A percentile compares a stretch with the other conserved stretches of the same genome.
phyloP scores from a whole-genome alignment of 2,888 invertebrate genomes.

The Eristalinus aeneus region DNA sequence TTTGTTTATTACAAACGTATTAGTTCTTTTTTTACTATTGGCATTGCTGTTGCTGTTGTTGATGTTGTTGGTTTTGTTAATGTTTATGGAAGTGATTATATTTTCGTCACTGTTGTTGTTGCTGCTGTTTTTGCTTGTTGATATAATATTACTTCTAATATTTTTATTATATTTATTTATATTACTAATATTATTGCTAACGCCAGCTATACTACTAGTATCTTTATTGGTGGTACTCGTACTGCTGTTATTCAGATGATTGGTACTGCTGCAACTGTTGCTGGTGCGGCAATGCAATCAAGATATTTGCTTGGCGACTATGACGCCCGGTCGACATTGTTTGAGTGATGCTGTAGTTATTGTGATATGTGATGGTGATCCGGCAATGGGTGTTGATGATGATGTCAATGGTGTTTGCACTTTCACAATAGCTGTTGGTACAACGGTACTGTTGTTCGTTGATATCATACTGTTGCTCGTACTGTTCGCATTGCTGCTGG shows the following conservation, averaged over 20 bases:
- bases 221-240: conserved; percentile 69
- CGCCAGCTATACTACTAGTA: conserved; percentile 68
- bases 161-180: conserved; percentile 65
- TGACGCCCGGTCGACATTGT: conserved; percentile 93
- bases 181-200: conserved; percentile 67
- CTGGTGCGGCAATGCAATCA: conserved; percentile 82
- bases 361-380: conserved; percentile 76
- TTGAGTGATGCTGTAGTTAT: conserved; percentile 81
- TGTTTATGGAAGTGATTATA: conserved; percentile 28
- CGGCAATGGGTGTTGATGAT: conserved; percentile 54
- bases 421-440: conserved; percentile 78
- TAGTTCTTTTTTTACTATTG: conserved; percentile 61
- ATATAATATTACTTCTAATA: conserved; percentile 62
- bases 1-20: background rate
- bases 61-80: conserved; percentile 19
- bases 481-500: conserved; percentile 63
- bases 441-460: conserved; percentile 57
- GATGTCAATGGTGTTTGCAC: conserved; percentile 74
- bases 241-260: conserved; percentile 62
- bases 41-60: conserved; percentile 48
- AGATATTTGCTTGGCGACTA: conserved; percentile 92
- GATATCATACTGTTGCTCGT: conserved; percentile 49
- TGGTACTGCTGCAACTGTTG: conserved; percentile 58
- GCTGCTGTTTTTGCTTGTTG: conserved; percentile 58
- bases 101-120: conserved; percentile 56